A percentile compares a stretch with the other conserved stretches of the same genome.
These are phyloP conservation scores for Setophaga coronata DNA, from an alignment of 2,113 vertebrate species.

Conservation along the genomic window DNA sequence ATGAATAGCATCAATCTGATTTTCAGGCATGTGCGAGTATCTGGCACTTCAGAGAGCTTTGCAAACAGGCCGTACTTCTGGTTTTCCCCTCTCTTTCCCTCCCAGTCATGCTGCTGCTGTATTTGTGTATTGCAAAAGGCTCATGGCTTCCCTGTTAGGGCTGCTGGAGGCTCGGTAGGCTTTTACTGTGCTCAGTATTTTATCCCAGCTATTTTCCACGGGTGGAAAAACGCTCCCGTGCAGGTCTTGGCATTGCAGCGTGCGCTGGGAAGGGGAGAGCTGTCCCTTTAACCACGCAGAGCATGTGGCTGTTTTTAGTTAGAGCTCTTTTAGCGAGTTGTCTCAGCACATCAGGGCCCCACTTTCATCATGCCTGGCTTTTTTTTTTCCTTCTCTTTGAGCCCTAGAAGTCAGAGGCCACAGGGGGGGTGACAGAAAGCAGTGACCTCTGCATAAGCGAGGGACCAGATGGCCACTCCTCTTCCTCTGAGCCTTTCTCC, in stretches of 20 bases:
- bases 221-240: not conserved
- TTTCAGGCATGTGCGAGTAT: conserved; percentile 64
- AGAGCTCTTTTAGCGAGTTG: conserved; percentile 37
- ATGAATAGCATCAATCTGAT: conserved; percentile 67
- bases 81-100: not conserved
- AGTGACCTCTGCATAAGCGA: conserved; percentile 86
- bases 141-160: not conserved
- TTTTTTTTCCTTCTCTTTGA: conserved; percentile 61
- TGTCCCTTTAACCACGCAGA: conserved; percentile 16
- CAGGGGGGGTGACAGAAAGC: conserved; percentile 75
- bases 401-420: conserved; percentile 84
- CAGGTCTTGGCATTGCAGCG: not conserved
- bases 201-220: not conserved
- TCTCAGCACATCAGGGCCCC: conserved; percentile 56
- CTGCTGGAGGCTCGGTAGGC: not conserved
- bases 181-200: not conserved
- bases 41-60: conserved; percentile 60
- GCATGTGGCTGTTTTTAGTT: conserved; percentile 38
- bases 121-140: not conserved
- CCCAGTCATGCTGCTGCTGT: not conserved
- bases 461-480: conserved; percentile 84
- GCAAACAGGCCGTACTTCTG: not conserved
- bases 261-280: not conserved
- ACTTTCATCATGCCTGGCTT: conserved; percentile 62
- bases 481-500: conserved; percentile 72